Evolutionary conservation across 2,797 vertebrate species (phyloP).

Genomic region (Salmo trutta): DNA sequence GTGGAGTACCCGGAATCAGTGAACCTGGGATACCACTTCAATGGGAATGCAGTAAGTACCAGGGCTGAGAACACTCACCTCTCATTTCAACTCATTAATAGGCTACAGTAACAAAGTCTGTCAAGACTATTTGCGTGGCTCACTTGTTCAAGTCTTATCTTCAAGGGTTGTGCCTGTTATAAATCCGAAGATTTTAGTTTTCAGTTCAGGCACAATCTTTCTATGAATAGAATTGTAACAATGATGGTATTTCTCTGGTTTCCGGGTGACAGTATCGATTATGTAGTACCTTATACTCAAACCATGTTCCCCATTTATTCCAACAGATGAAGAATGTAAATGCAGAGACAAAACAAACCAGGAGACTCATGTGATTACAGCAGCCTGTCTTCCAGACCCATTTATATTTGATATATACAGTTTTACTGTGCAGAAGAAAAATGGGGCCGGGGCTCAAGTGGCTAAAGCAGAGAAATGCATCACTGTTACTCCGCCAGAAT

Average conservation of each 20-base stretch:
- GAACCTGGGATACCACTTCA: background rate
- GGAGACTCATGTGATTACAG: conserved; percentile 56
- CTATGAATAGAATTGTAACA: background rate
- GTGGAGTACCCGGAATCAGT: background rate
- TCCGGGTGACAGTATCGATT: background rate
- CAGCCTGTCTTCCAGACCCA: conserved; percentile 71
- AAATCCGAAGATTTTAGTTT: background rate
- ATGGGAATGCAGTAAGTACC: conserved; percentile 70
- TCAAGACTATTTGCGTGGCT: background rate
- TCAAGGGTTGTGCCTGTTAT: background rate
- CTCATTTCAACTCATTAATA: background rate
- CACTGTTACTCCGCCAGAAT: conserved; percentile 65
- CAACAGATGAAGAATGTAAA: conserved; percentile 36
- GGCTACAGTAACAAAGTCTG: background rate
- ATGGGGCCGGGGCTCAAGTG: conserved; percentile 14
- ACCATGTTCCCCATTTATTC: conserved; percentile 1
- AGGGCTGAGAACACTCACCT: background rate
- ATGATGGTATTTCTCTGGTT: background rate
- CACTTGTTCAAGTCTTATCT: background rate
- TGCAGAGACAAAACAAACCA: conserved; percentile 46
- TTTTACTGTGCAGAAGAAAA: conserved; percentile 40
- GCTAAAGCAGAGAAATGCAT: conserved; percentile 70
- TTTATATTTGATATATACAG: conserved; percentile 70
- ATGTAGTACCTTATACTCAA: background rate
- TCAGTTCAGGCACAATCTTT: no score